These are phyloP conservation scores for Erebia aethiops DNA, from an alignment of 2,888 invertebrate species.

Conservation along the genomic window DNA sequence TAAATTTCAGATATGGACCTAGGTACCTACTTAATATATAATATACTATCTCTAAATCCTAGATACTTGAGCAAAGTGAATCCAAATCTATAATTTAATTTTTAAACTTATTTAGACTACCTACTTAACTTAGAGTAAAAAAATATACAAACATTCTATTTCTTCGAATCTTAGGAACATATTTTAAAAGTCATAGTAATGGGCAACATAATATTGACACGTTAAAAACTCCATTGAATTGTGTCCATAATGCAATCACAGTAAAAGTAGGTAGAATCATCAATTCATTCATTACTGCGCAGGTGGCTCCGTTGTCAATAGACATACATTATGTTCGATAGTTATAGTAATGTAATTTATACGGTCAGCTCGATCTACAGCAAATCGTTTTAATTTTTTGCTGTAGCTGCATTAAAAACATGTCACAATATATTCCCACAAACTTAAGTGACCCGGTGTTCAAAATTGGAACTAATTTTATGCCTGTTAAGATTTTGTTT, in stretches of 20 bases:
- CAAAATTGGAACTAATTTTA: no score
- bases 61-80: no score
- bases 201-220: slow-evolving; percentile 16
- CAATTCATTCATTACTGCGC: slow-evolving; percentile 16
- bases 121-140: no score
- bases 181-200: neutral
- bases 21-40: no score
- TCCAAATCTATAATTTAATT: no score
- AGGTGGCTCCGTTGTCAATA: slow-evolving; percentile 19
- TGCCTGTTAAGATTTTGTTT: no score
- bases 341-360: slow-evolving; percentile 27
- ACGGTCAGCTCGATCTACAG: slow-evolving; percentile 16
- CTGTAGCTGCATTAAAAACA: slow-evolving; percentile 26
- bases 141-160: no score
- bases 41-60: no score
- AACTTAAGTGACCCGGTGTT: no score
- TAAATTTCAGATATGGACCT: no score
- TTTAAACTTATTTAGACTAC: no score
- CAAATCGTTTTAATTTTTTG: slow-evolving; percentile 31
- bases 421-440: slow-evolving; percentile 25
- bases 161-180: neutral
- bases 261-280: slow-evolving; percentile 23
- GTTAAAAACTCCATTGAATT: slow-evolving; percentile 16
- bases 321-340: slow-evolving; percentile 28
- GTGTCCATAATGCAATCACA: slow-evolving; percentile 12